Conservation (phyloP, 2,113 vertebrate genomes). For the Panurus biarmicus region DNA sequence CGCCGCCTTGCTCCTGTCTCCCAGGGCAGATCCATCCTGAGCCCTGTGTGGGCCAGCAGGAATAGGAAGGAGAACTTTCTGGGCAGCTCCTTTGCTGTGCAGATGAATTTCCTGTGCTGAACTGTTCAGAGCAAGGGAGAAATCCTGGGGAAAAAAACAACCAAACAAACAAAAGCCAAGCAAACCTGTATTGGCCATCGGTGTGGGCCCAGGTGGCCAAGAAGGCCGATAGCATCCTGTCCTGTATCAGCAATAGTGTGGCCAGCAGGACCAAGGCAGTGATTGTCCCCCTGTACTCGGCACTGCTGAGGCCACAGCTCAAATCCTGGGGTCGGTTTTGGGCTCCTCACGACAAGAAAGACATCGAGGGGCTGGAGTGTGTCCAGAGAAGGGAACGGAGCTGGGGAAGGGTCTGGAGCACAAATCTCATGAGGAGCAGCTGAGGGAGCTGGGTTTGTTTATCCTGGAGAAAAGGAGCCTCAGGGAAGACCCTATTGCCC, state of each 20-base stretch:
- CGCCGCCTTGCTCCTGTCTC: neutral
- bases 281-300: rapidly evolving
- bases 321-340: neutral
- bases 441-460: neutral
- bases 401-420: neutral
- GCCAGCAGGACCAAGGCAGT: neutral
- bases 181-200: neutral
- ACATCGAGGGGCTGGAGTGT: rapidly evolving
- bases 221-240: neutral
- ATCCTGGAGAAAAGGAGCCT: neutral
- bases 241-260: rapidly evolving
- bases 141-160: neutral
- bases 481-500: neutral
- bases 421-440: neutral
- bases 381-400: neutral
- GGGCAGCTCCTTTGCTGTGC: neutral
- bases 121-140: neutral
- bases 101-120: neutral
- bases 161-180: neutral
- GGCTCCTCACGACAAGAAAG: neutral
- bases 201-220: neutral
- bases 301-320: neutral
- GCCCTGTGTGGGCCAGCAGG: neutral
- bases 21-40: neutral
- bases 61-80: neutral